Conservation (phyloP, 2,113 vertebrate species). For the Opisthocomus hoazin region DNA sequence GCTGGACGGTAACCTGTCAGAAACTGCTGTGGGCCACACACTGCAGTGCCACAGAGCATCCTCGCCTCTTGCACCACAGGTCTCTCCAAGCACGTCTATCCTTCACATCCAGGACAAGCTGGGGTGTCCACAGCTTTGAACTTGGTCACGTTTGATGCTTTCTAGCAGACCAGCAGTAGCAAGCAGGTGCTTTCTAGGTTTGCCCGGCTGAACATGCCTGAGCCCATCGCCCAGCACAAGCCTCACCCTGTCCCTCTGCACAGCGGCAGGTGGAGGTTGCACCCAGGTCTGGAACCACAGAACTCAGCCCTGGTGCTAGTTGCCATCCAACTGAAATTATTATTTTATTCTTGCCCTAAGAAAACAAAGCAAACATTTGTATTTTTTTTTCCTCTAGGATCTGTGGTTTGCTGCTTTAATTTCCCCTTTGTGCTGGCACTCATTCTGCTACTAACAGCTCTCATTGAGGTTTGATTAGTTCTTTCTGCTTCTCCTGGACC, state of each 20-base stretch:
- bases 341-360: not conserved
- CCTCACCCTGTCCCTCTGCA: not conserved
- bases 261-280: not conserved
- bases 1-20: not conserved
- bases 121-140: not conserved
- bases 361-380: not conserved
- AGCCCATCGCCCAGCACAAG: not conserved
- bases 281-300: not conserved
- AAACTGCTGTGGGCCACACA: not conserved
- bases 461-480: constrained; percentile 50
- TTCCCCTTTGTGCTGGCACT: constrained; percentile 17
- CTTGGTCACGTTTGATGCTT: not conserved
- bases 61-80: not conserved
- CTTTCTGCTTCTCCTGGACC: constrained; percentile 57
- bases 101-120: not conserved
- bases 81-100: not conserved
- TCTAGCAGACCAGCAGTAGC: not conserved
- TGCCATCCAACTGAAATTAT: not conserved
- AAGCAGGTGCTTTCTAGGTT: not conserved
- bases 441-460: constrained; percentile 32
- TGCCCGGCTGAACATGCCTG: not conserved
- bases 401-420: not conserved
- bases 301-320: not conserved
- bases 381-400: not conserved
- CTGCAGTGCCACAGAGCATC: not conserved